Base-by-base conservation (phyloP, 2,888 invertebrate genomes). In the Venusia cambrica region DNA sequence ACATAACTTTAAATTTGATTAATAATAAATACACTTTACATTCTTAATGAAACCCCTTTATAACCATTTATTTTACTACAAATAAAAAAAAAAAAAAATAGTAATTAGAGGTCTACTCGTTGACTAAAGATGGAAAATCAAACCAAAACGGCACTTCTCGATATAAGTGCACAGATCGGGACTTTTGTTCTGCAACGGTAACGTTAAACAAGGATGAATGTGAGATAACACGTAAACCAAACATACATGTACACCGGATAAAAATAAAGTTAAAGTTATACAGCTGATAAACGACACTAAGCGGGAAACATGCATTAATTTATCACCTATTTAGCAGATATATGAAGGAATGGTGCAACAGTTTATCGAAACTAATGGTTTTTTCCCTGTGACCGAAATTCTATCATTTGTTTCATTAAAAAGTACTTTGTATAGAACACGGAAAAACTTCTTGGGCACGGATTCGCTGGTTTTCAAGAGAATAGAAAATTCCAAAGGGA, bases 361-460 rank as follows among this genome's bases (percentile, higher is more conserved):
- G 18, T 33, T 33, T 18, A 6, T 12, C 12, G 12, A 33, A 11
- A 5, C 8, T 25, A 18, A 33, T 17, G 13, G 25, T 6, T 7
- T 25, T 17, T 10, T 33, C 3, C 32, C 32, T 25, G 32, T 25
- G 5, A 25, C 13, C 12, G 24, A 33, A 8, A 18, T 33, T 18
- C 32, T 19, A 5, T 25, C 32, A 17, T 33, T 25, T 33, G 14
- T 13, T 24, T 8, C 19, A 9, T 8, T 19, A 8, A 17, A 25
- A 31, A 26, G 15, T 17, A 13, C 35, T 20, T 25, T 35, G 30
- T 40, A 35, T 25, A 30, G 33, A 11, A 31, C 35, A 30, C 19
- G 40, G 20, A 40, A 40, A 40, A 8, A 14, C 22, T 35, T 40
- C 29, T 40, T 35, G 26, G 30, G 16, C 13, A 26, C 34, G 21